Evolutionary conservation across 1,140 invertebrate genomes (phyloP).

Genomic region (Lethrus apterus): DNA sequence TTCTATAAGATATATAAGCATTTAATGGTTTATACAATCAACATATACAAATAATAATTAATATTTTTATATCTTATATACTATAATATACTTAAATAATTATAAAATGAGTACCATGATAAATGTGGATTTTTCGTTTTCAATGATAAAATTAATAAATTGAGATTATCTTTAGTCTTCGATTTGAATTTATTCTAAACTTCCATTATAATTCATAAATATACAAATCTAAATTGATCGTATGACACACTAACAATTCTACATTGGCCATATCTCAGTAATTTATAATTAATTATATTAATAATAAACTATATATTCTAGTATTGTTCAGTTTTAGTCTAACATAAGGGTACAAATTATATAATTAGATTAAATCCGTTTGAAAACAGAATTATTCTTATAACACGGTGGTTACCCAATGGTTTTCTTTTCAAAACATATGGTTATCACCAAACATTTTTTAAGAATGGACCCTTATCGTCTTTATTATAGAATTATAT

Average conservation of each 20-base stretch:
- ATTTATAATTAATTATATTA: not conserved
- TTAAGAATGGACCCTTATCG: no score
- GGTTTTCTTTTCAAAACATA: no score
- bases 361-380: no score
- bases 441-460: no score
- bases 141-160: not conserved
- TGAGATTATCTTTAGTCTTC: constrained; percentile 10
- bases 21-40: constrained; percentile 27
- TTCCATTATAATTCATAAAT: constrained; percentile 3
- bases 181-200: constrained; percentile 3
- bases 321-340: constrained; percentile 1
- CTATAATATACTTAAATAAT: constrained; percentile 10
- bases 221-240: not conserved
- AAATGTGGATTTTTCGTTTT: constrained; percentile 1
- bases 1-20: constrained; percentile 9
- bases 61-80: constrained; percentile 12
- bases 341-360: constrained; percentile 9
- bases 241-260: no score
- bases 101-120: constrained; percentile 8
- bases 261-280: not conserved
- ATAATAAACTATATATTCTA: constrained; percentile 1
- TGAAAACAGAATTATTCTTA: no score
- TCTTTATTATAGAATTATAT: no score
- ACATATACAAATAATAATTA: constrained; percentile 30
- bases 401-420: no score